Percentiles rank a stretch among this genome's conserved stretches.
Evolutionary conservation across 2,888 invertebrate genomes (phyloP).

Genomic region (Chrysodeixis includens): DNA sequence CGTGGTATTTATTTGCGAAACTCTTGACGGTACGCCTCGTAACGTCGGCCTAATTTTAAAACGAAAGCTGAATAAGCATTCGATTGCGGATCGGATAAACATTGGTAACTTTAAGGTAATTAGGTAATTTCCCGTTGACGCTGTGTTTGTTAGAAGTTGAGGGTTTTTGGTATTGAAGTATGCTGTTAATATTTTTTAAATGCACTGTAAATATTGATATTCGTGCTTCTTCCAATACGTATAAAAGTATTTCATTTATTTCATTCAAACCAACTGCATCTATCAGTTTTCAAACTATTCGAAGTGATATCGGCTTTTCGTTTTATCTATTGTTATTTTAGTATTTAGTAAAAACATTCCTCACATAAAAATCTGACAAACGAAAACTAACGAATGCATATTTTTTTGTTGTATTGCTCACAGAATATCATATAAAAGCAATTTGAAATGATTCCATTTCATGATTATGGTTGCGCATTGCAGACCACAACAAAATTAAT

Average conservation of each 20-base stretch:
- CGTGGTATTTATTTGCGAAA: slow-evolving; percentile 83
- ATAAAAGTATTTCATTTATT: too few relatives aligned
- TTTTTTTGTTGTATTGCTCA: neutral
- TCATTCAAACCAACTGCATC: too few relatives aligned
- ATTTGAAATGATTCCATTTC: slow-evolving; percentile 6
- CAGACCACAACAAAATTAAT: slow-evolving; percentile 7
- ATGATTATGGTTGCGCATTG: slow-evolving; percentile 5
- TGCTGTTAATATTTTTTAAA: too few relatives aligned
- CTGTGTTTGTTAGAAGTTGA: neutral
- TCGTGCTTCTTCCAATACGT: too few relatives aligned
- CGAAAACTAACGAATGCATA: neutral
- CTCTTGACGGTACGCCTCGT: slow-evolving; percentile 75
- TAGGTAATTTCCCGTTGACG: slow-evolving; percentile 19
- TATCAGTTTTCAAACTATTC: too few relatives aligned
- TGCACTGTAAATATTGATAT: too few relatives aligned
- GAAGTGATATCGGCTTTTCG: neutral
- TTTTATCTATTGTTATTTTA: neutral
- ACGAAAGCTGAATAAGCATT: slow-evolving; percentile 81
- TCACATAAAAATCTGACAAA: neutral
- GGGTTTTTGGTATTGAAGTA: too few relatives aligned
- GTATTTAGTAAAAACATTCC: neutral
- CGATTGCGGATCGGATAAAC: slow-evolving; percentile 75
- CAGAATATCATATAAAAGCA: neutral
- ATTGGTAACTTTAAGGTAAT: slow-evolving; percentile 65
- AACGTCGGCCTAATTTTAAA: slow-evolving; percentile 78